Evolutionary conservation across 1,140 invertebrate species (phyloP).

Genomic region (Trigoniulus corallinus): DNA sequence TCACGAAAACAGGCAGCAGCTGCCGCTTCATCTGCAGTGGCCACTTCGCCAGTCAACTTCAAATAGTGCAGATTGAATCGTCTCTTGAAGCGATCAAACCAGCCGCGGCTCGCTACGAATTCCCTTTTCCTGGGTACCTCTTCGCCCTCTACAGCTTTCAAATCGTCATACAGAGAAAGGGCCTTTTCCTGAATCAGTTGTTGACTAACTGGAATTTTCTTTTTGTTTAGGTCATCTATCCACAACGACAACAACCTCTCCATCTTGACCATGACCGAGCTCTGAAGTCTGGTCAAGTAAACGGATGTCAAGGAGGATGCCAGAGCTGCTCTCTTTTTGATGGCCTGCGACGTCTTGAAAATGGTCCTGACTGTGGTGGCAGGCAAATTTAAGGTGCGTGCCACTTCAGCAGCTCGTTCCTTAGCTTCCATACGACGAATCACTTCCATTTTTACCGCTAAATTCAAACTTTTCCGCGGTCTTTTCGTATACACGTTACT

Average conservation of each 20-base stretch:
- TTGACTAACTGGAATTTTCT: not conserved
- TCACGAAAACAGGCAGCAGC: not conserved
- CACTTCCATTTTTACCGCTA: not conserved
- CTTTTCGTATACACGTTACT: no score
- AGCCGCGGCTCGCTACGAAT: slow-evolving; percentile 4
- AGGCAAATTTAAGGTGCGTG: not conserved
- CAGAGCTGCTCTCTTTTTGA: not conserved
- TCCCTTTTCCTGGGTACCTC: not conserved
- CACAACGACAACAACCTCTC: not conserved
- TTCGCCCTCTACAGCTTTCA: slow-evolving; percentile 4
- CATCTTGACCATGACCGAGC: not conserved
- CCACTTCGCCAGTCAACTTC: not conserved
- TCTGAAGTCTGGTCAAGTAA: not conserved
- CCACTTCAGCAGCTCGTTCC: not conserved
- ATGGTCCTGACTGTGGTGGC: not conserved
- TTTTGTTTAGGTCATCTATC: no score
- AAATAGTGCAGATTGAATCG: not conserved
- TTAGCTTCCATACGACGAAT: not conserved
- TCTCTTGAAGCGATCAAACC: slow-evolving; percentile 7
- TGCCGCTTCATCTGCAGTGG: not conserved
- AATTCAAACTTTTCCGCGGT: not conserved
- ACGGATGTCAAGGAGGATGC: not conserved
- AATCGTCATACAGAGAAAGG: not conserved
- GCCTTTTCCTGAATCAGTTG: not conserved
- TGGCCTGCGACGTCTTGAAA: not conserved